phyloP scores from a whole-genome alignment of 2,888 invertebrate species.

The Epinotia demarniana region DNA sequence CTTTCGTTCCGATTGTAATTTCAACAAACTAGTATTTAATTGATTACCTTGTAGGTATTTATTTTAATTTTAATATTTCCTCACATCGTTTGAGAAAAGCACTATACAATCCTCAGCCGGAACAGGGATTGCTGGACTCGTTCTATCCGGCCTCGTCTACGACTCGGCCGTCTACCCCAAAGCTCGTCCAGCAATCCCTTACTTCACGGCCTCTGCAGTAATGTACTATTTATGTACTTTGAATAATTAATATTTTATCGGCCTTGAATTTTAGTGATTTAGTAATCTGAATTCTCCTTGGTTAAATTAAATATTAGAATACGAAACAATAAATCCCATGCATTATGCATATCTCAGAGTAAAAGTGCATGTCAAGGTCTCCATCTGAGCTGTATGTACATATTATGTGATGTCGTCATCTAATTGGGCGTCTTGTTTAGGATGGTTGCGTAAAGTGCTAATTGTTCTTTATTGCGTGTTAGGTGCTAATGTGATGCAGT shows the following conservation, averaged over 20 bases:
- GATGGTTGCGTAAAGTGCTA: constrained; percentile 39
- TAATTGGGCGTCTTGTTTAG: constrained; percentile 35
- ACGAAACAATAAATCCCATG: background rate
- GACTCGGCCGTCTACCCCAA: no score
- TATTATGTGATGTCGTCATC: constrained; percentile 38
- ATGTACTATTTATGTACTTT: no score
- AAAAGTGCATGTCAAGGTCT: constrained; percentile 42
- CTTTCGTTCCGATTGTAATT: no score
- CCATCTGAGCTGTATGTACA: constrained; percentile 7
- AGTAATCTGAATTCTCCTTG: background rate
- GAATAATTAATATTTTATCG: background rate
- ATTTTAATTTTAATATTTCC: no score
- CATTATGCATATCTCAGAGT: constrained; percentile 29
- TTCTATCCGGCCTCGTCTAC: no score
- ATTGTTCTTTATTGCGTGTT: constrained; percentile 34
- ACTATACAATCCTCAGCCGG: no score
- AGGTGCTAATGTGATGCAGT: constrained; percentile 32
- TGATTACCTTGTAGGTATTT: no score
- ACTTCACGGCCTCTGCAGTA: no score
- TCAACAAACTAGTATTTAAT: no score
- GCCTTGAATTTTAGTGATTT: background rate
- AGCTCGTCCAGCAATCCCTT: no score
- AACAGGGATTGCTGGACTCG: no score
- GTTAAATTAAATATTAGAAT: background rate
- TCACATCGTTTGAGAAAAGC: no score